phyloP scores from a whole-genome alignment of 2,113 vertebrate genomes.

The Alces alces region DNA sequence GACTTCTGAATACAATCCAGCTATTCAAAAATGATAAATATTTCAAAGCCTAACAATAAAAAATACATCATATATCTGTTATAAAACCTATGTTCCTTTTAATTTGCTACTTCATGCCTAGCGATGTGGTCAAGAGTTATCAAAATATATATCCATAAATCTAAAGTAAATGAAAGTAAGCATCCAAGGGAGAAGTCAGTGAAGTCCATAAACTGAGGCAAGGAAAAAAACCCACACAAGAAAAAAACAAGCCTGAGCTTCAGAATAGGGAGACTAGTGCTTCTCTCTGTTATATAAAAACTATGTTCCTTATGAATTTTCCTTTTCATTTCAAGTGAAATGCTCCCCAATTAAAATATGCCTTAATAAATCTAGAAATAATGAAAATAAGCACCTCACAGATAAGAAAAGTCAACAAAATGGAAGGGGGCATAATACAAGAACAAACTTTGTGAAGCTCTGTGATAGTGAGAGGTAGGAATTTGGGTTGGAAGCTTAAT shows the following conservation, averaged over 20 bases:
- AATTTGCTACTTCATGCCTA: neutral
- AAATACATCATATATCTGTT: neutral
- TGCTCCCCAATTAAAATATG: neutral
- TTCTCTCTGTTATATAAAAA: neutral
- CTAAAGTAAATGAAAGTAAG: neutral
- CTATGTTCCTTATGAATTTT: neutral
- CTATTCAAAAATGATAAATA: neutral
- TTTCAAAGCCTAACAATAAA: neutral
- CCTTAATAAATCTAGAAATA: neutral
- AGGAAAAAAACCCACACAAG: neutral
- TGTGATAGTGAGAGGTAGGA: neutral
- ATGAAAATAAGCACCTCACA: neutral
- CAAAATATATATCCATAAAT: neutral
- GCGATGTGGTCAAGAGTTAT: neutral
- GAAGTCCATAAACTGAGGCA: neutral
- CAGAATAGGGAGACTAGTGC: neutral
- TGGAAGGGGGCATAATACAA: neutral
- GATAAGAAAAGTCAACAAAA: neutral
- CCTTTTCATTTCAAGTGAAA: neutral
- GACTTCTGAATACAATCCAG: neutral
- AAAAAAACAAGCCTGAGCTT: neutral
- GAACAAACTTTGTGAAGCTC: neutral
- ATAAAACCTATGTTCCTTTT: neutral
- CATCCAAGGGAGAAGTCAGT: neutral
- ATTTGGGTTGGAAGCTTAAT: neutral